Percentiles rank a stretch among this genome's conserved stretches.
These are phyloP conservation scores for Drosophila ogumai DNA, from an alignment of 1,140 invertebrate genomes.

Conservation along the genomic window DNA sequence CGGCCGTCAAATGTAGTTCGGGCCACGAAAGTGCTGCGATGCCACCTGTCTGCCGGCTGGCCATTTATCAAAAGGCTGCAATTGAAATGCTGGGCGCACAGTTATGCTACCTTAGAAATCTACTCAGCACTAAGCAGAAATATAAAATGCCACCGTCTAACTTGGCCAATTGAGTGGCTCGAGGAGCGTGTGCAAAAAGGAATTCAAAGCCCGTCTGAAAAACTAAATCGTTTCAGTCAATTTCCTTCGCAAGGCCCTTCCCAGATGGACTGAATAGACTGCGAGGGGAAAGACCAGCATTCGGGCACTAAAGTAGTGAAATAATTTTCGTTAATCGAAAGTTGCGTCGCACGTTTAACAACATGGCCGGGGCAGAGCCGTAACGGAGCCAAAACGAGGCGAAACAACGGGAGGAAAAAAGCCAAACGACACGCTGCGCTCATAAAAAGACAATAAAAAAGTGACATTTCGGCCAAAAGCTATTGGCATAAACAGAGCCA, in stretches of 20 bases:
- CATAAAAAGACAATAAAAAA: constrained; percentile 82
- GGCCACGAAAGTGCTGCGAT: constrained; percentile 63
- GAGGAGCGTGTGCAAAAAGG: constrained; percentile 49
- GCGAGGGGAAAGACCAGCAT: constrained; percentile 23
- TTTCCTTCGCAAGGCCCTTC: constrained; percentile 9
- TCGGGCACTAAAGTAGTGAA: constrained; percentile 76
- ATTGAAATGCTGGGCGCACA: constrained; percentile 73
- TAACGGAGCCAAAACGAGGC: constrained; percentile 23
- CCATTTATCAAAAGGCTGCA: constrained; percentile 77
- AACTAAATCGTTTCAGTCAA: constrained; percentile 63
- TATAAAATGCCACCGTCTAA: constrained; percentile 38
- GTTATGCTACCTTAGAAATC: constrained; percentile 68
- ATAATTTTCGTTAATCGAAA: constrained; percentile 82
- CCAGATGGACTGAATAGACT: neutral
- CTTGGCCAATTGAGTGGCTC: constrained; percentile 51
- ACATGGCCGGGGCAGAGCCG: constrained; percentile 32
- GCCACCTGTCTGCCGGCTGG: constrained; percentile 52
- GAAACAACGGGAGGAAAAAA: constrained; percentile 43
- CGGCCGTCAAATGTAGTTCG: constrained; percentile 65
- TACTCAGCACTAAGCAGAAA: constrained; percentile 42
- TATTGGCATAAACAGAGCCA: constrained; percentile 58
- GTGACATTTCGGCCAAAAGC: constrained; percentile 79
- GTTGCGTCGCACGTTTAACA: constrained; percentile 78
- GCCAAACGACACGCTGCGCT: constrained; percentile 72
- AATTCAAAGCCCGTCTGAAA: constrained; percentile 58